A percentile compares a stretch with the other conserved stretches of the same genome.
Conservation (phyloP, 2,888 invertebrate species). For the Nesidiocoris tenuis region DNA sequence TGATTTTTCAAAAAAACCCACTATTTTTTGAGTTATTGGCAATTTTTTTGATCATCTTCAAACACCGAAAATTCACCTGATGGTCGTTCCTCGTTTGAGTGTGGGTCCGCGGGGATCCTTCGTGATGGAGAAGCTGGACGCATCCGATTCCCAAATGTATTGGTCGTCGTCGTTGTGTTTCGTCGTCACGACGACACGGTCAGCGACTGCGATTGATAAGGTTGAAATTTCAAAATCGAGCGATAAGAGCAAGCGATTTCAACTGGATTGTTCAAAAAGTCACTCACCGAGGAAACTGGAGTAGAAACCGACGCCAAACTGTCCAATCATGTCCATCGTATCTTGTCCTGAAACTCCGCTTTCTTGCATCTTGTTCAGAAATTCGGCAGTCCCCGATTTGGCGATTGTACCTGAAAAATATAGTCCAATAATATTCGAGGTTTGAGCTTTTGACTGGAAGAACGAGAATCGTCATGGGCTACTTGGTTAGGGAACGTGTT, state of each 20-base stretch:
- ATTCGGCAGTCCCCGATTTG: constrained; percentile 95
- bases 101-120: constrained; percentile 94
- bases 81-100: constrained; percentile 83
- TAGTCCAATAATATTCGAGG: background rate
- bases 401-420: constrained; percentile 76
- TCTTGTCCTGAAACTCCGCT: constrained; percentile 63
- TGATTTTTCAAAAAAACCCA: no score
- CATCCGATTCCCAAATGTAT: constrained; percentile 98
- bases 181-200: constrained; percentile 91
- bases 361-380: constrained; percentile 86
- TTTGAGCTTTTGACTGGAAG: background rate
- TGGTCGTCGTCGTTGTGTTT: constrained; percentile 93
- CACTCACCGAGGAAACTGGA: constrained; percentile 75
- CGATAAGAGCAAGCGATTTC: background rate
- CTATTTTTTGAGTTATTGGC: no score
- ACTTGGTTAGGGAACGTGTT: no score
- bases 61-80: constrained; percentile 54
- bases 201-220: constrained; percentile 71
- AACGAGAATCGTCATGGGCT: background rate
- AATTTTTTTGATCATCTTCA: no score
- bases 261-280: background rate
- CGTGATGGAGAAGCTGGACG: constrained; percentile 80
- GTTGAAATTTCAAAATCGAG: background rate
- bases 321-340: constrained; percentile 96
- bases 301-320: constrained; percentile 99